Evolutionary conservation across 2,888 invertebrate genomes (phyloP).

Genomic region (Cryptus armator): DNA sequence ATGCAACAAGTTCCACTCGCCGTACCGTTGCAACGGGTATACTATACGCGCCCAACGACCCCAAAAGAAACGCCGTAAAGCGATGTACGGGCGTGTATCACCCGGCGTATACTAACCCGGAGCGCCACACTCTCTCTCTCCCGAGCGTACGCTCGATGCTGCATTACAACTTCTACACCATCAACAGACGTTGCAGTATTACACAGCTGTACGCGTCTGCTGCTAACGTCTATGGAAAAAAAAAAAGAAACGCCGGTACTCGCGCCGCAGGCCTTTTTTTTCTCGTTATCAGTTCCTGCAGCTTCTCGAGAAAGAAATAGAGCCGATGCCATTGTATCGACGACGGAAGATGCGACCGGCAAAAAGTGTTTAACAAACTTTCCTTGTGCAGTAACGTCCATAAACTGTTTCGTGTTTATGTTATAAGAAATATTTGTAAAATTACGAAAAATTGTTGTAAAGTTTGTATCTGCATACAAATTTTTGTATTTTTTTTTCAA

Average conservation of each 20-base stretch:
- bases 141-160: background rate
- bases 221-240: constrained; percentile 1
- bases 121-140: constrained; percentile 9
- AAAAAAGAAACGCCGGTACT: background rate
- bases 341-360: background rate
- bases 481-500: no score
- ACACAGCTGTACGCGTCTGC: constrained; percentile 31
- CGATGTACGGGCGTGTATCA: constrained; percentile 58
- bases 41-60: constrained; percentile 69
- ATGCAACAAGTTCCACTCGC: constrained; percentile 70
- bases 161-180: constrained; percentile 8
- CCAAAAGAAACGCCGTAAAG: constrained; percentile 68
- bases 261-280: background rate
- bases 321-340: background rate
- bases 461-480: no score
- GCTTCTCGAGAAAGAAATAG: background rate
- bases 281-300: background rate
- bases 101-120: constrained; percentile 25
- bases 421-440: no score
- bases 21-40: constrained; percentile 70
- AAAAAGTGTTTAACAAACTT: no score
- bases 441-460: no score
- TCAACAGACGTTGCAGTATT: constrained; percentile 1
- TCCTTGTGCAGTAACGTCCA: no score
- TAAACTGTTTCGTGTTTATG: no score